Evolutionary conservation across 2,888 invertebrate genomes (phyloP).

Genomic region (Abrostola tripartita): DNA sequence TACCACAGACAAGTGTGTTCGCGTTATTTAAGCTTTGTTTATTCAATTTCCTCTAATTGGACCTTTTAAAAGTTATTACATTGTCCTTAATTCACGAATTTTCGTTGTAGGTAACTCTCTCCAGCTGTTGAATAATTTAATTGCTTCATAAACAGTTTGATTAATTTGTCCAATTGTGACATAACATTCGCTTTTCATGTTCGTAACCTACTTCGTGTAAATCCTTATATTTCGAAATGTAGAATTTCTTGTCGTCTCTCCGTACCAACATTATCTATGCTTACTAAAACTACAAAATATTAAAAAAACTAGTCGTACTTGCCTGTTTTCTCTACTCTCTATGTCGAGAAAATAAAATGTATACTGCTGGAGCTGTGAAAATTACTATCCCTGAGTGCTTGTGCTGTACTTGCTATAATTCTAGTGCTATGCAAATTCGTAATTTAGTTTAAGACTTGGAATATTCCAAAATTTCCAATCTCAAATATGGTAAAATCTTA

Average conservation of each 20-base stretch:
- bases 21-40: conserved; percentile 7
- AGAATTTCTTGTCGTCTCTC: not conserved
- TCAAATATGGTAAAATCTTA: not conserved
- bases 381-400: not conserved
- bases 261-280: too few relatives aligned
- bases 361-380: not conserved
- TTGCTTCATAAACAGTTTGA: conserved; percentile 33
- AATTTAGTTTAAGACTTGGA: not conserved
- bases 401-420: not conserved
- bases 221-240: not conserved
- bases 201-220: conserved; percentile 6
- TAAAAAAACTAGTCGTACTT: not conserved
- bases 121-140: conserved; percentile 33
- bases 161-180: conserved; percentile 22
- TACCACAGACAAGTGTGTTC: not conserved
- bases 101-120: conserved; percentile 11
- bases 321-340: not conserved
- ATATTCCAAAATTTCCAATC: not conserved
- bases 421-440: not conserved
- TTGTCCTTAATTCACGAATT: conserved; percentile 20
- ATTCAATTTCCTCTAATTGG: conserved; percentile 18
- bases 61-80: conserved; percentile 12
- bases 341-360: not conserved
- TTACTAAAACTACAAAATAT: not conserved
- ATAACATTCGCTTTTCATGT: conserved; percentile 24